Evolutionary conservation across 64 coral and sea anemone genomes (phyloP).

Genomic region (Platygyra sinensis): DNA sequence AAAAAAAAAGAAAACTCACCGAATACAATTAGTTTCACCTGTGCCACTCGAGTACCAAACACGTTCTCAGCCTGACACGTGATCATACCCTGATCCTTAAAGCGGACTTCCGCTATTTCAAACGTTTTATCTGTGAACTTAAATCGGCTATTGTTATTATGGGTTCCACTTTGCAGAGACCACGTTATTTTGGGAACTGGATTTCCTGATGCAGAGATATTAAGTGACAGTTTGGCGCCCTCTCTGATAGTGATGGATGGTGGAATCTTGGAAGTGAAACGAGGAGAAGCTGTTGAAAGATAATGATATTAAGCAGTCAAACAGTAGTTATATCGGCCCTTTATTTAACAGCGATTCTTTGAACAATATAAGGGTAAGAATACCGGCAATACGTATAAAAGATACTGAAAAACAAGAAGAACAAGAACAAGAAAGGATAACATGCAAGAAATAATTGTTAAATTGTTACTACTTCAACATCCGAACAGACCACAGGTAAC

Average conservation of each 20-base stretch:
- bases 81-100: conserved; percentile 56
- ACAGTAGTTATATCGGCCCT: too few relatives aligned
- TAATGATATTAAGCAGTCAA: too few relatives aligned
- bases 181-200: conserved; percentile 47
- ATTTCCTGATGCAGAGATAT: conserved; percentile 14
- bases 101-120: conserved; percentile 15
- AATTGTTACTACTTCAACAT: too few relatives aligned
- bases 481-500: too few relatives aligned
- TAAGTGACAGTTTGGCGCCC: conserved; percentile 21
- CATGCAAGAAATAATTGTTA: too few relatives aligned
- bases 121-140: neutral
- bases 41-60: conserved; percentile 33
- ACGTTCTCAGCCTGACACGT: conserved; percentile 41
- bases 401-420: too few relatives aligned
- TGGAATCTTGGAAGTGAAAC: conserved; percentile 20
- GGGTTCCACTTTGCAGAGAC: neutral
- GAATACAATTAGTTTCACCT: conserved; percentile 38
- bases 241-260: conserved; percentile 20
- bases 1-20: conserved; percentile 3
- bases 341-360: too few relatives aligned
- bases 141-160: neutral
- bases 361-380: too few relatives aligned
- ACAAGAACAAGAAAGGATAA: too few relatives aligned
- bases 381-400: too few relatives aligned
- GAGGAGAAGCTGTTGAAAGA: conserved; percentile 32